Evolutionary conservation across 37 sponge, comb jelly and placozoan species (phyloP).

Genomic region (Amphimedon queenslandica): DNA sequence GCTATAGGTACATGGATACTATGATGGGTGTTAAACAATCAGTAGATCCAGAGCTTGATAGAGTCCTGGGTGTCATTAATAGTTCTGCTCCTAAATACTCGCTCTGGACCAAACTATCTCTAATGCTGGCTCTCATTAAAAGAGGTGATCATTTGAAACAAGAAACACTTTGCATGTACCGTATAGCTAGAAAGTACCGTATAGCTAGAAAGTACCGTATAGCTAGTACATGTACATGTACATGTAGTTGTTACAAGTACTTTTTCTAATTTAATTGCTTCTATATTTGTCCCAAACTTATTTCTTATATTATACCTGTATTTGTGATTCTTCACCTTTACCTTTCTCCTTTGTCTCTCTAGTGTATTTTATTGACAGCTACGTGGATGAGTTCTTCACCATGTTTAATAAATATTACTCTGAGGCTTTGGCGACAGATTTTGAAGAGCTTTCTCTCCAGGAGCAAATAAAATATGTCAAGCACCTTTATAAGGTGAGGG

Average conservation of each 20-base stretch:
- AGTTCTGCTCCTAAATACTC: conserved; percentile 67
- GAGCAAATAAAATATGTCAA: conserved; percentile 64
- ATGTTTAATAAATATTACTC: conserved; percentile 72
- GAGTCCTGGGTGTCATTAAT: conserved; percentile 48
- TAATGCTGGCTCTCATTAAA: conserved; percentile 1
- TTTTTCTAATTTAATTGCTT: too few relatives aligned
- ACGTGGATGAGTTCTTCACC: conserved; percentile 64
- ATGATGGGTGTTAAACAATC: conserved; percentile 94
- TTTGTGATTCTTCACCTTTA: not conserved
- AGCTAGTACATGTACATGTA: too few relatives aligned
- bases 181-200: too few relatives aligned
- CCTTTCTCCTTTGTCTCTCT: not conserved
- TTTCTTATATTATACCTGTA: not conserved
- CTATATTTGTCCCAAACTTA: not conserved
- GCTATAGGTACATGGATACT: conserved; percentile 68
- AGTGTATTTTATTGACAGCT: conserved; percentile 70
- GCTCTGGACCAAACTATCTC: conserved; percentile 54
- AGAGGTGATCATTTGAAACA: not conserved
- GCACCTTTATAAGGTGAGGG: conserved; percentile 52
- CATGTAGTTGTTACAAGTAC: too few relatives aligned
- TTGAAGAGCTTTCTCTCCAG: conserved; percentile 43
- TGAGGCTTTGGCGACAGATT: conserved; percentile 57
- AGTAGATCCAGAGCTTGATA: conserved; percentile 71
- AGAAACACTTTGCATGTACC: not conserved
- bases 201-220: too few relatives aligned